phyloP scores from a whole-genome alignment of 2,888 invertebrate genomes.

The Cephonodes hylas region DNA sequence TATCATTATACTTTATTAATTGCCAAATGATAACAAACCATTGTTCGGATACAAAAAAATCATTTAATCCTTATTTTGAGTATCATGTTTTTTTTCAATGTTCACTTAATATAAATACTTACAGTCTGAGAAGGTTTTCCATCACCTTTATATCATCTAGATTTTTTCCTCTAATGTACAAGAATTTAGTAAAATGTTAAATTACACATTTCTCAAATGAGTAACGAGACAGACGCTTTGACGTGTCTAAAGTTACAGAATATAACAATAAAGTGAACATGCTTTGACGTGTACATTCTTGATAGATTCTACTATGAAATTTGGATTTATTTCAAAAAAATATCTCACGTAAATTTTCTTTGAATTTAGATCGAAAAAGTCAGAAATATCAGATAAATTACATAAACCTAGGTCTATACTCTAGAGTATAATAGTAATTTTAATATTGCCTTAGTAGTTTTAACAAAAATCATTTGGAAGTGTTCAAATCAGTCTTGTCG shows the following conservation, averaged over 20 bases:
- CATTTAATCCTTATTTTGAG: not conserved
- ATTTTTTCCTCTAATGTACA: not conserved
- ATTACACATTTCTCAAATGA: too few species aligned
- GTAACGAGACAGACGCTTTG: too few species aligned
- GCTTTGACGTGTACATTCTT: too few species aligned
- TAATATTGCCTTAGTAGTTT: not conserved
- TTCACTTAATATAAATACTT: not conserved
- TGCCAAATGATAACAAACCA: not conserved
- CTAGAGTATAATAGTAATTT: too few species aligned
- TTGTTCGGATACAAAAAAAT: not conserved
- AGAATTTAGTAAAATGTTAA: not conserved
- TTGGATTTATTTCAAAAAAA: too few species aligned
- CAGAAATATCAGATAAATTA: too few species aligned
- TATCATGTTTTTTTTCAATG: not conserved
- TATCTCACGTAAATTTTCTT: too few species aligned
- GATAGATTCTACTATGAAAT: too few species aligned
- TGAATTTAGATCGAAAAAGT: too few species aligned
- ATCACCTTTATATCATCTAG: not conserved
- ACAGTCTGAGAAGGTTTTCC: not conserved
- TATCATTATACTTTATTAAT: not conserved
- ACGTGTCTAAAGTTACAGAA: too few species aligned
- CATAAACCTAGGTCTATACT: too few species aligned
- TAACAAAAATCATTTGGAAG: not conserved
- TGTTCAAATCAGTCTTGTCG: conserved; percentile 10
- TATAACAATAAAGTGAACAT: too few species aligned